A percentile compares a stretch with the other conserved stretches of the same genome.
These are phyloP conservation scores for Andrena dorsata DNA, from an alignment of 2,888 invertebrate species.

Conservation along the genomic window DNA sequence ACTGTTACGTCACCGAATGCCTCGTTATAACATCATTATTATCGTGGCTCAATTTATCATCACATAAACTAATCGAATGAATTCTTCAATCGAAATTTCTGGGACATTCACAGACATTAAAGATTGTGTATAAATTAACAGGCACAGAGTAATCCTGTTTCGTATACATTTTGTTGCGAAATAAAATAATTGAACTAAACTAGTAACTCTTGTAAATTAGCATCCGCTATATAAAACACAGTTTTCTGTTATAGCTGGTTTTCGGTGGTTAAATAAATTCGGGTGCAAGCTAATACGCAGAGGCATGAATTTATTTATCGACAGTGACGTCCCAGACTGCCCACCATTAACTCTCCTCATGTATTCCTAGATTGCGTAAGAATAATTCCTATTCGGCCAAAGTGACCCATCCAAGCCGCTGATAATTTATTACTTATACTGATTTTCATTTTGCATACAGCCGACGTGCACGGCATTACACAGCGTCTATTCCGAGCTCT, in stretches of 20 bases:
- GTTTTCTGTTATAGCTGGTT: too few relatives aligned
- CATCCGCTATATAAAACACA: too few relatives aligned
- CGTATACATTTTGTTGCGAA: too few relatives aligned
- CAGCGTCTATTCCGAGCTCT: background rate
- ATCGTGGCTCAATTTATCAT: background rate
- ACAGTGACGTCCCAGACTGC: background rate
- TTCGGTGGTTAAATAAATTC: too few relatives aligned
- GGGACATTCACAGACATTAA: too few relatives aligned
- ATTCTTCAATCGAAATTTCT: background rate
- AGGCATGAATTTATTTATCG: too few relatives aligned
- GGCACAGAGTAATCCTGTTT: too few relatives aligned
- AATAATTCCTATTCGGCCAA: background rate
- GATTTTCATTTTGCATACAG: background rate
- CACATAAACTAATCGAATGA: background rate
- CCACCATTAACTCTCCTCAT: background rate
- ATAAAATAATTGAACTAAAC: too few relatives aligned
- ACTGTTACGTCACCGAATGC: conserved; percentile 3
- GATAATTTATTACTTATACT: background rate
- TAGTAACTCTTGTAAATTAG: too few relatives aligned
- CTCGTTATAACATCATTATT: background rate
- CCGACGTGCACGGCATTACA: background rate
- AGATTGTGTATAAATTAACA: too few relatives aligned
- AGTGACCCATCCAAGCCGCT: background rate
- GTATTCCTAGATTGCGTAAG: background rate
- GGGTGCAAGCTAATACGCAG: too few relatives aligned